These are phyloP conservation scores for Trissolcus japonicus DNA, from an alignment of 2,888 invertebrate species.

Conservation along the genomic window DNA sequence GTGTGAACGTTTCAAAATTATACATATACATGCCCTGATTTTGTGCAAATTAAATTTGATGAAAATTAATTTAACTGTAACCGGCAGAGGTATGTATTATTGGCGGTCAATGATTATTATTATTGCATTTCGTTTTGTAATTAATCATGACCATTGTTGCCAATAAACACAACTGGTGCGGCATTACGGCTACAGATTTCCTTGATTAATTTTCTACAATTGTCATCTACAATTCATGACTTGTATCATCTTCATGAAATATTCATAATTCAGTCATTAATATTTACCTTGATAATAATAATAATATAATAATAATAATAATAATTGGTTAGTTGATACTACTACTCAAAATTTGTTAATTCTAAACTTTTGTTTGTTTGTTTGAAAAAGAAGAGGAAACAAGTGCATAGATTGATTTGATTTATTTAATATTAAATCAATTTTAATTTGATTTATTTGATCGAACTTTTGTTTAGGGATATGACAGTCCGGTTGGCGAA, in stretches of 20 bases:
- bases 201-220: slow-evolving; percentile 23
- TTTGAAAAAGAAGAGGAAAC: too few species aligned
- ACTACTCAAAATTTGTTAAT: too few species aligned
- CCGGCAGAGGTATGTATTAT: not conserved
- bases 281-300: too few species aligned
- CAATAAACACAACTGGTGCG: slow-evolving; percentile 26
- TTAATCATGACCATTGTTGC: slow-evolving; percentile 14
- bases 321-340: too few species aligned
- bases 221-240: slow-evolving; percentile 39
- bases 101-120: not conserved
- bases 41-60: slow-evolving; percentile 4
- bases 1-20: too few species aligned
- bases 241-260: slow-evolving; percentile 20
- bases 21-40: too few species aligned
- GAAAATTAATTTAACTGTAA: not conserved
- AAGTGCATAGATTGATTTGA: not conserved
- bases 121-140: not conserved
- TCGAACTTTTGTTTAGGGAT: slow-evolving; percentile 82
- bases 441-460: too few species aligned
- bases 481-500: slow-evolving; percentile 85
- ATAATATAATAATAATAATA: too few species aligned
- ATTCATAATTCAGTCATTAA: slow-evolving; percentile 19
- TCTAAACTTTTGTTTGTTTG: too few species aligned
- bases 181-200: slow-evolving; percentile 17
- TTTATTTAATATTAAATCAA: not conserved